A percentile compares a stretch with the other conserved stretches of the same genome.
Evolutionary conservation across 2,113 vertebrate genomes (phyloP).

Genomic region (Oreochromis aureus): DNA sequence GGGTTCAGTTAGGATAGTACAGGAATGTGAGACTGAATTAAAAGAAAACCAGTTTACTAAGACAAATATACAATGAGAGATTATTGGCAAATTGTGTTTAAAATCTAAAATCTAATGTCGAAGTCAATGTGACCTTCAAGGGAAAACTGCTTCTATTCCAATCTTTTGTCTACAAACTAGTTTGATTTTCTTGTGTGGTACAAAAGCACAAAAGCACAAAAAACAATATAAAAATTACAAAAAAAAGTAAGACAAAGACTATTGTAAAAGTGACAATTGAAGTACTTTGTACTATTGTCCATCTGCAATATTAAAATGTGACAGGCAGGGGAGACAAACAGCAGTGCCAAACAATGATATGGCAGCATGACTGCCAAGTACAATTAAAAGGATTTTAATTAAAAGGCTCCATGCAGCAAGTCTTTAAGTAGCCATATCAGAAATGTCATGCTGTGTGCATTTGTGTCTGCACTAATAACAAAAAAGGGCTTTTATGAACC

Average conservation of each 20-base stretch:
- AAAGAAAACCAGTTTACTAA: neutral
- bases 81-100: neutral
- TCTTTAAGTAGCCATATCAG: slow-evolving; percentile 51
- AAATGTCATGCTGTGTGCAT: slow-evolving; percentile 35
- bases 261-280: neutral
- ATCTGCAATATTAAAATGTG: slow-evolving; percentile 22
- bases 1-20: neutral
- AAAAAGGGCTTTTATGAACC: slow-evolving; percentile 18
- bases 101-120: neutral
- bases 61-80: neutral
- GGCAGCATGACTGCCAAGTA: slow-evolving; percentile 43
- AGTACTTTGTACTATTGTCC: slow-evolving; percentile 5
- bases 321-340: slow-evolving; percentile 36
- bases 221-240: neutral
- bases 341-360: slow-evolving; percentile 38
- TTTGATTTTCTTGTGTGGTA: neutral
- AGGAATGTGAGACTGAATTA: neutral
- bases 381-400: slow-evolving; percentile 59
- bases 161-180: neutral
- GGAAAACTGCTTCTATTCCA: neutral
- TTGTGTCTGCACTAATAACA: slow-evolving; percentile 10
- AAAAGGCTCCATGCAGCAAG: slow-evolving; percentile 43
- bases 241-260: neutral
- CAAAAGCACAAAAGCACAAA: neutral
- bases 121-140: neutral